These are phyloP conservation scores for Strigops habroptila DNA, from an alignment of 2,113 vertebrate genomes.

Conservation along the genomic window DNA sequence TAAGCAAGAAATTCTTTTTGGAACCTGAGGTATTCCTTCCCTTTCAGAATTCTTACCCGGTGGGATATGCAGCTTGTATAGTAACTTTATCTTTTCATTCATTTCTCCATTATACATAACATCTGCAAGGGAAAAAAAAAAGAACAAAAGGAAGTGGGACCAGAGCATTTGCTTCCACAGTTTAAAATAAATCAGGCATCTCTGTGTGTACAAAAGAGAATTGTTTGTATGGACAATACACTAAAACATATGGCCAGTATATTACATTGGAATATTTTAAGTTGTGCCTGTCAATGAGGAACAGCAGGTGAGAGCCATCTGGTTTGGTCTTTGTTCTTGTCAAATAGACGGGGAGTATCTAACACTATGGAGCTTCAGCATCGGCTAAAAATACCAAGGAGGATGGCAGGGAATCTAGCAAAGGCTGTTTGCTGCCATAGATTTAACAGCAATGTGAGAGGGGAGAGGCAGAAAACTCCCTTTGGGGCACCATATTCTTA, in stretches of 20 bases:
- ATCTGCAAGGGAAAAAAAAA: conserved; percentile 70
- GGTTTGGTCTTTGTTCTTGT: background rate
- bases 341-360: background rate
- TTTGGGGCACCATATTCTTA: background rate
- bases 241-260: background rate
- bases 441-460: background rate
- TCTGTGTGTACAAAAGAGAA: background rate
- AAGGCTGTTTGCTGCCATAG: background rate
- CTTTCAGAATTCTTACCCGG: conserved; percentile 79
- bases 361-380: background rate
- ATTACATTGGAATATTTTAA: background rate
- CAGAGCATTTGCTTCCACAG: background rate
- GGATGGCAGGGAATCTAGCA: background rate
- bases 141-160: background rate
- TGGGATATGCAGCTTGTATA: conserved; percentile 92
- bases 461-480: background rate
- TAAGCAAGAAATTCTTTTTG: background rate
- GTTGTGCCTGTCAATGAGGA: background rate
- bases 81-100: conserved; percentile 89
- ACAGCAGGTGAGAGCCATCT: conserved; percentile 16
- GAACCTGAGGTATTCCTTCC: background rate
- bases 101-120: conserved; percentile 91
- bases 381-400: background rate
- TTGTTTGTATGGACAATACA: background rate
- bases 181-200: background rate